Evolutionary conservation across 1,140 invertebrate genomes (phyloP), one percentile per base, ranked within the genome.

Genomic region (Zeugodacus cucurbitae): DNA sequence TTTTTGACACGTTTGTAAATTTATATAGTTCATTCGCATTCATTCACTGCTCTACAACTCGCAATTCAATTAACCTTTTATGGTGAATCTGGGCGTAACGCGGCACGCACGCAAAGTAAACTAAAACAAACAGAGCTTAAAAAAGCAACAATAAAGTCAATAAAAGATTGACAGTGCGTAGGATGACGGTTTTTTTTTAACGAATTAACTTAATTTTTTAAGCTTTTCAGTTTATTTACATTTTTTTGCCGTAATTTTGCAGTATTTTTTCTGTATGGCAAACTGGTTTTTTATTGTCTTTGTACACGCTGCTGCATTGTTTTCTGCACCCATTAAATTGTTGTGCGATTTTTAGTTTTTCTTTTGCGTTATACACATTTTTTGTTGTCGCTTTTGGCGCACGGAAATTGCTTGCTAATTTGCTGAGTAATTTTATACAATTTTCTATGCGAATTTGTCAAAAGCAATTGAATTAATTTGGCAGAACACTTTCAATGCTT

Each of bases 21-120:
- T 74, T 74, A 74, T 74, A 26, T 67, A 67, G 26, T 37, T 74
- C 20, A 32, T 74, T 74, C 67, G 34, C 67, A 37, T 74, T 37
- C 67, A 74, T 74, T 74, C 67, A 41, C n/a, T 41, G 34, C 67
- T 74, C 32, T n/a, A n/a, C 34, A 37, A 41, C 67, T 74, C 54
- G 22, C 54, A 86, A 86, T 86, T 86, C 54, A 86, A 86, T 86
- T 86, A 86, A 86, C 82, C 82, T 86, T 86, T 86, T 86, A 86
- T 54, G 82, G 82, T 22, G 54, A 86, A 86, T 54, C 82, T 48
- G 82, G 82, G 82, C 82, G 54, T 54, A 17, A 54, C 41, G 32
- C 54, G 44, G 82, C 82, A 86, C 82, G 44, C 82, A 86, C 82
- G 54, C 41, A 26, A 54, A 37, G 41, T 85, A 74, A 41, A 41